These are phyloP conservation scores for Polyploca ridens DNA, from an alignment of 2,888 invertebrate species.

Conservation along the genomic window DNA sequence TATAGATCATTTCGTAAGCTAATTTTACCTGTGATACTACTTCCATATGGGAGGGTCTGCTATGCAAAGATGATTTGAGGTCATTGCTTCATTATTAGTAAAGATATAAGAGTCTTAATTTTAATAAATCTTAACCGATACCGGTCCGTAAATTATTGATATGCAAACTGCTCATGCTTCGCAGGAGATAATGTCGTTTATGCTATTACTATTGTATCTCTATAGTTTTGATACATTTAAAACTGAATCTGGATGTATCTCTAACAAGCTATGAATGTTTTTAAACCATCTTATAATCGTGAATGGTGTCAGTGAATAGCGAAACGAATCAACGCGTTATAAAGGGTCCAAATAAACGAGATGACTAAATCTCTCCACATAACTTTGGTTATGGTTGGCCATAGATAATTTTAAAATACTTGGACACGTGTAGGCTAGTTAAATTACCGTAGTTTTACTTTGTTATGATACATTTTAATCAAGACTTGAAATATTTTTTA, in stretches of 20 bases:
- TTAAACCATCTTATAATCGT: slow-evolving; percentile 25
- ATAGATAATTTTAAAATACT: slow-evolving; percentile 29
- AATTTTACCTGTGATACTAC: too few relatives aligned
- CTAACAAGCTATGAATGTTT: slow-evolving; percentile 15
- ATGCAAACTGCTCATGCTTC: too few relatives aligned
- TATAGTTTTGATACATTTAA: background rate
- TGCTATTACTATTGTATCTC: too few relatives aligned
- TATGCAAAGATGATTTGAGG: too few relatives aligned
- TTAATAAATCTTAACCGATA: too few relatives aligned
- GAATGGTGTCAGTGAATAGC: slow-evolving; percentile 18
- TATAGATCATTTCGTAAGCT: too few relatives aligned
- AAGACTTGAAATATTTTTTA: slow-evolving; percentile 10
- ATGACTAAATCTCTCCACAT: slow-evolving; percentile 31
- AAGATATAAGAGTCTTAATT: too few relatives aligned
- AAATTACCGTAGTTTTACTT: slow-evolving; percentile 15
- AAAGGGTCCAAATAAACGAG: slow-evolving; percentile 26
- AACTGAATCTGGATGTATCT: background rate
- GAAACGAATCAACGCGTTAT: slow-evolving; percentile 24
- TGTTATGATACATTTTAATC: slow-evolving; percentile 19
- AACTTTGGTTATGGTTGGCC: slow-evolving; percentile 27
- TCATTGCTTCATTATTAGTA: too few relatives aligned
- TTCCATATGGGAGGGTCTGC: too few relatives aligned
- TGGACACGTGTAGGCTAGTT: slow-evolving; percentile 27
- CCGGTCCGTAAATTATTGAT: too few relatives aligned
- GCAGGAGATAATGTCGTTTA: too few relatives aligned